A percentile compares a stretch with the other conserved stretches of the same genome.
These are phyloP conservation scores for Nudaria mundana DNA, from an alignment of 2,888 invertebrate genomes.

Conservation along the genomic window DNA sequence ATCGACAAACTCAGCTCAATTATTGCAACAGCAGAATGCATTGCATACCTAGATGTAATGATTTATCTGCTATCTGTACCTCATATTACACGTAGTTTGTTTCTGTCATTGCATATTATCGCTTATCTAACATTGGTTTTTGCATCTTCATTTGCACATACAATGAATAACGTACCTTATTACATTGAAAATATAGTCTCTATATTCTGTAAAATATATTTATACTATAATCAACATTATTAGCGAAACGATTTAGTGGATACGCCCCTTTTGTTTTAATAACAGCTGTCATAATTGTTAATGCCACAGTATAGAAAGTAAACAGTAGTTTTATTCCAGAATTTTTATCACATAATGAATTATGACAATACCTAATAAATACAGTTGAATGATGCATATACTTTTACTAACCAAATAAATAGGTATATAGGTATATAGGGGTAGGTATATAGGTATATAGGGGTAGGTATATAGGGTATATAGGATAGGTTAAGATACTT, in stretches of 20 bases:
- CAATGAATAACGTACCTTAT: conserved; percentile 10
- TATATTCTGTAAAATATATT: background rate
- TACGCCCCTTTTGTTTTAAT: conserved; percentile 36
- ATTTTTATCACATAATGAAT: no score
- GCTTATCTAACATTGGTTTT: conserved; percentile 37
- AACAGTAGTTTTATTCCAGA: background rate
- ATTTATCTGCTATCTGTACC: conserved; percentile 23
- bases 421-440: no score
- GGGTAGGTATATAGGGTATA: no score
- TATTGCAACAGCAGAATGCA: no score
- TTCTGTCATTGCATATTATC: conserved; percentile 27
- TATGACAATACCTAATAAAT: no score
- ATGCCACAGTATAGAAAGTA: conserved; percentile 6
- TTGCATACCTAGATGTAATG: no score
- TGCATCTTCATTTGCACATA: conserved; percentile 29
- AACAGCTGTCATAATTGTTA: conserved; percentile 18
- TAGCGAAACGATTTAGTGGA: conserved; percentile 37
- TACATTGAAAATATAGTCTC: background rate
- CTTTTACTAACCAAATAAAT: no score
- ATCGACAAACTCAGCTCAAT: no score
- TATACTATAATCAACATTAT: conserved; percentile 17
- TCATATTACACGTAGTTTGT: conserved; percentile 18
- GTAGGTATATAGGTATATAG: no score
- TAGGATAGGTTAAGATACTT: no score
- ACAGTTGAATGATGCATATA: no score